Conservation (phyloP, 2,113 vertebrate species). For the Pituophis catenifer region DNA sequence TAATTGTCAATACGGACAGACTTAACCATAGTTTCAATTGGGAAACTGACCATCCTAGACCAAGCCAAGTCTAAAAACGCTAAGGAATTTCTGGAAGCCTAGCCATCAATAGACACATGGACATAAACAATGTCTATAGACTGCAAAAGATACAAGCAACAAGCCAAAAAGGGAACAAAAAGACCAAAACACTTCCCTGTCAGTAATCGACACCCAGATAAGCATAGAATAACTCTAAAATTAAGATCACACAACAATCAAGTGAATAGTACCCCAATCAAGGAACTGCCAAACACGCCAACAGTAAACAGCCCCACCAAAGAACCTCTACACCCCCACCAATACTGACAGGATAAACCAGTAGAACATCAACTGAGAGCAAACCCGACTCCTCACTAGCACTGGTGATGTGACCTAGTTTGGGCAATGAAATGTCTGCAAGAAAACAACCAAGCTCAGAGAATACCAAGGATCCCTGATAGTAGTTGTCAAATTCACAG, state of each 20-base stretch:
- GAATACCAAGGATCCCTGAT: neutral
- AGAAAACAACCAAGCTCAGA: neutral
- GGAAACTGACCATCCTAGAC: neutral
- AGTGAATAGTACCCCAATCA: neutral
- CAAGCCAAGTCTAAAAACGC: neutral
- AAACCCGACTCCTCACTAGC: neutral
- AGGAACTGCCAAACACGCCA: neutral
- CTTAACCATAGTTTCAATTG: neutral
- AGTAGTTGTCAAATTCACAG: neutral
- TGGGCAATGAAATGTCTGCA: neutral
- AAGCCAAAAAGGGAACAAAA: neutral
- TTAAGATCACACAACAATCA: neutral
- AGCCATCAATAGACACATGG: neutral
- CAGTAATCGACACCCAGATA: neutral
- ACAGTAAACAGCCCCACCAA: neutral
- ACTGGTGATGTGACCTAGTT: neutral
- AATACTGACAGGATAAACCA: neutral
- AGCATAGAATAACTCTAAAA: neutral
- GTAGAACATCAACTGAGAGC: neutral
- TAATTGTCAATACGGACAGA: neutral
- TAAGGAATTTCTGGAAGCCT: neutral
- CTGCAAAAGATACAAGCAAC: neutral
- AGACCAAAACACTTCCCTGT: neutral
- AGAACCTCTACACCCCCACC: neutral
- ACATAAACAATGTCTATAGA: neutral